These are phyloP conservation scores for Mastigias papua DNA, from an alignment of 30 jellyfish, hydroid and myxozoan species.

Conservation along the genomic window DNA sequence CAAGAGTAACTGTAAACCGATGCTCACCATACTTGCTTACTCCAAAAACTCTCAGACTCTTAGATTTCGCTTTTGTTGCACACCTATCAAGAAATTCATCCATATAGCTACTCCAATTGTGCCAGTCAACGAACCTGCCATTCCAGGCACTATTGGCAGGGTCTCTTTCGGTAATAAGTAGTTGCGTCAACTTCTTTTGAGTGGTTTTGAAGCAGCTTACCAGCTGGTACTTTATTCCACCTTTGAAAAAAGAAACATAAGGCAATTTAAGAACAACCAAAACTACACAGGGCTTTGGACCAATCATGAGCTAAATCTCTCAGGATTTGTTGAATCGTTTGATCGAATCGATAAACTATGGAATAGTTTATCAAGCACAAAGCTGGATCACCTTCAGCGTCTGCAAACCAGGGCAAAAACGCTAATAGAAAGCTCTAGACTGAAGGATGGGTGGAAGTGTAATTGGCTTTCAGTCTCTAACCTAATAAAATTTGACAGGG, in stretches of 20 bases:
- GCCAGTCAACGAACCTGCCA: slow-evolving; percentile 73
- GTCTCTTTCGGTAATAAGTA: slow-evolving; percentile 49
- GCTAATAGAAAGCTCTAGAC: too few relatives aligned
- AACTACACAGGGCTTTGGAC: too few relatives aligned
- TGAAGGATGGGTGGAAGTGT: too few relatives aligned
- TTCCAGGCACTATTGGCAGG: slow-evolving; percentile 53
- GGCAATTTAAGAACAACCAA: background rate
- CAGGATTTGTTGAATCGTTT: too few relatives aligned
- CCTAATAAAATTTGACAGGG: too few relatives aligned
- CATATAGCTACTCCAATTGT: slow-evolving; percentile 68
- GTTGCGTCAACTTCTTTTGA: background rate
- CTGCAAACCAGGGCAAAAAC: too few relatives aligned
- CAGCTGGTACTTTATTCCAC: slow-evolving; percentile 3
- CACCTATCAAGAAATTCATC: slow-evolving; percentile 71
- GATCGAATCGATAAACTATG: too few relatives aligned
- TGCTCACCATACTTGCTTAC: slow-evolving; percentile 69
- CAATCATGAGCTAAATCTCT: too few relatives aligned
- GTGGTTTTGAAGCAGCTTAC: slow-evolving; percentile 3
- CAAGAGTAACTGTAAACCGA: background rate
- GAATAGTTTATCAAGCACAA: too few relatives aligned
- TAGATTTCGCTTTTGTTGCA: slow-evolving; percentile 65
- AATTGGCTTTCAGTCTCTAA: too few relatives aligned
- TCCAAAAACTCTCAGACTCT: slow-evolving; percentile 43
- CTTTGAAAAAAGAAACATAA: background rate
- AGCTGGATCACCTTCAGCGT: too few relatives aligned